Percentiles rank a stretch among this genome's conserved stretches.
Evolutionary conservation across 2,888 invertebrate species (phyloP).

Genomic region (Drosophila lutescens): DNA sequence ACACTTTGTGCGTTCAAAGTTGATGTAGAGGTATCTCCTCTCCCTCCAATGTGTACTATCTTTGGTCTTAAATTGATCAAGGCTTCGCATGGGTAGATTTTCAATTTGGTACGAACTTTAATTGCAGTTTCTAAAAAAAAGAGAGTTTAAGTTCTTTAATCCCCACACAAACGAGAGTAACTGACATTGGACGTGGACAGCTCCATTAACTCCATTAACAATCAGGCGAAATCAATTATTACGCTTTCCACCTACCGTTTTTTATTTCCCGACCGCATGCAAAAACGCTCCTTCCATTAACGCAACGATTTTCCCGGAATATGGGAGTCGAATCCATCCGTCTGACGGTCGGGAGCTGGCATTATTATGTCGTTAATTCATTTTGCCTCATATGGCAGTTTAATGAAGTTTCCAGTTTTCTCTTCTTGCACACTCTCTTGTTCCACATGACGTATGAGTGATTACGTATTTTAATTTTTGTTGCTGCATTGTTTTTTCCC

Average conservation of each 20-base stretch:
- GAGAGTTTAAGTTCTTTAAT: conserved; percentile 16
- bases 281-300: conserved; percentile 44
- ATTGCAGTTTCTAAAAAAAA: conserved; percentile 3
- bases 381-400: conserved; percentile 65
- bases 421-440: conserved; percentile 4
- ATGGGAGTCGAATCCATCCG: conserved; percentile 13
- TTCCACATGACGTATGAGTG: conserved; percentile 52
- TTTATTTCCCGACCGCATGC: conserved; percentile 34
- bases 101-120: conserved; percentile 1
- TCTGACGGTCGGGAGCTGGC: conserved; percentile 6
- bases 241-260: conserved; percentile 44
- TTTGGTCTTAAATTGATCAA: not conserved
- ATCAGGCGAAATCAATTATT: conserved; percentile 72
- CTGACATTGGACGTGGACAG: conserved; percentile 20
- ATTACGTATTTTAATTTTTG: conserved; percentile 37
- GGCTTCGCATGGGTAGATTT: not conserved
- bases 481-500: not conserved
- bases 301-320: conserved; percentile 33
- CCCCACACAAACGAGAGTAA: not conserved
- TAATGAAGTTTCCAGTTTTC: conserved; percentile 54
- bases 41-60: not conserved
- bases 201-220: conserved; percentile 61
- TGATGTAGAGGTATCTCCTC: not conserved
- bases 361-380: conserved; percentile 73
- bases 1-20: conserved; percentile 41